Evolutionary conservation across 2,797 vertebrate species (phyloP).

Genomic region (Moxostoma hubbsi): DNA sequence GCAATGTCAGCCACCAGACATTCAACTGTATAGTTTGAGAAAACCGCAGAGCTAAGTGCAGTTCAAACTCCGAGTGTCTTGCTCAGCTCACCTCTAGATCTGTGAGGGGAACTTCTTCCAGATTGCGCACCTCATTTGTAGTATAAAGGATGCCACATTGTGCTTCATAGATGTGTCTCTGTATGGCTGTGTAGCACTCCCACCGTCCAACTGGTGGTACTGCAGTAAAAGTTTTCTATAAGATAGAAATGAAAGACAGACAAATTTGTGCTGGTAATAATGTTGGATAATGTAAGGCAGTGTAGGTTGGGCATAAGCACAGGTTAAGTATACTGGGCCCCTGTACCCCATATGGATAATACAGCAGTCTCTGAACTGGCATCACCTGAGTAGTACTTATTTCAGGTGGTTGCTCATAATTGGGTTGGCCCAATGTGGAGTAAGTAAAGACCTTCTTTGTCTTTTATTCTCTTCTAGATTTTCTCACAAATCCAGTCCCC

Average conservation of each 20-base stretch:
- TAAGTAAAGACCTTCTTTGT: not conserved
- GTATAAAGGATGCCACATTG: constrained; percentile 17
- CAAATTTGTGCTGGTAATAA: no score
- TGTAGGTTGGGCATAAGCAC: not conserved
- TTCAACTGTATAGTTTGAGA: not conserved
- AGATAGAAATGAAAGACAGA: no score
- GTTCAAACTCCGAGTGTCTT: constrained; percentile 1
- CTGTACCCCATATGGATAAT: not conserved
- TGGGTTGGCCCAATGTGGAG: not conserved
- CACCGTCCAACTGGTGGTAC: no score
- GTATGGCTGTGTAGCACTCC: not conserved
- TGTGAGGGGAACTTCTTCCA: constrained; percentile 6
- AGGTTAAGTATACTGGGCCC: not conserved
- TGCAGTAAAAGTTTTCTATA: no score
- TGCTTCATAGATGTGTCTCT: constrained; percentile 37
- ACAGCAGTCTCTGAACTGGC: no score
- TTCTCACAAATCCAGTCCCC: not conserved
- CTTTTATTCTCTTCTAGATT: not conserved
- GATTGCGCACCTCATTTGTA: constrained; percentile 20
- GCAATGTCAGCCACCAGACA: not conserved
- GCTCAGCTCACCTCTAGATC: constrained; percentile 32
- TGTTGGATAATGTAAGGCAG: not conserved
- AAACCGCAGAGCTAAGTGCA: not conserved
- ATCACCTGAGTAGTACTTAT: not conserved
- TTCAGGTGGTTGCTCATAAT: not conserved